A percentile compares a stretch with the other conserved stretches of the same genome.
Conservation (phyloP, 2,888 invertebrate species). For the Hoplodrina ambigua region DNA sequence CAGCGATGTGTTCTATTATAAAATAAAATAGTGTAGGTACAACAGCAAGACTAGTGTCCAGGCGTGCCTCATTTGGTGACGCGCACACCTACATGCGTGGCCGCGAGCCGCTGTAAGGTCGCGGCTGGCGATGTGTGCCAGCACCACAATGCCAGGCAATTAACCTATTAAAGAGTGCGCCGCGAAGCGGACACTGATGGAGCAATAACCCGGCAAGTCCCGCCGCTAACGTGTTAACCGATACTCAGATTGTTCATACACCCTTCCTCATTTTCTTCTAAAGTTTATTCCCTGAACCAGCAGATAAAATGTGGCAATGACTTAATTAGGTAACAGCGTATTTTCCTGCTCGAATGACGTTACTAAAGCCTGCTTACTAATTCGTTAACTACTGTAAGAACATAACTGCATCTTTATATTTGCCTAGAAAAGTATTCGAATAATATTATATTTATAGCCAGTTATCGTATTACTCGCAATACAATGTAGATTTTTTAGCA, state of each 20-base stretch:
- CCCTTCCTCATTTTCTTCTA: slow-evolving; percentile 23
- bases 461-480: slow-evolving; percentile 26
- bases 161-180: slow-evolving; percentile 88
- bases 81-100: slow-evolving; percentile 84
- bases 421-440: slow-evolving; percentile 21
- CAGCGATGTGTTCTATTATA: slow-evolving; percentile 50
- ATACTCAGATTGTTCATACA: slow-evolving; percentile 64
- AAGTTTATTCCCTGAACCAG: slow-evolving; percentile 19
- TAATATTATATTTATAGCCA: slow-evolving; percentile 28
- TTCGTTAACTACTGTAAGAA: slow-evolving; percentile 12
- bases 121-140: slow-evolving; percentile 87
- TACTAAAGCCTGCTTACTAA: slow-evolving; percentile 14
- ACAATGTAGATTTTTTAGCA: slow-evolving; percentile 35
- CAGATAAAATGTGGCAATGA: slow-evolving; percentile 18
- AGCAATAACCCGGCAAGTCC: slow-evolving; percentile 84
- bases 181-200: slow-evolving; percentile 80
- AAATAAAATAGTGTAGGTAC: slow-evolving; percentile 38
- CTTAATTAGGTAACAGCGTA: slow-evolving; percentile 11
- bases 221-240: slow-evolving; percentile 74
- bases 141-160: slow-evolving; percentile 89
- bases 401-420: slow-evolving; percentile 24
- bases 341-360: slow-evolving; percentile 13
- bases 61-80: slow-evolving; percentile 80
- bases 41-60: slow-evolving; percentile 66
- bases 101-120: slow-evolving; percentile 88